These are phyloP conservation scores for Polypedilum vanderplanki DNA, from an alignment of 1,140 invertebrate species.

Conservation along the genomic window DNA sequence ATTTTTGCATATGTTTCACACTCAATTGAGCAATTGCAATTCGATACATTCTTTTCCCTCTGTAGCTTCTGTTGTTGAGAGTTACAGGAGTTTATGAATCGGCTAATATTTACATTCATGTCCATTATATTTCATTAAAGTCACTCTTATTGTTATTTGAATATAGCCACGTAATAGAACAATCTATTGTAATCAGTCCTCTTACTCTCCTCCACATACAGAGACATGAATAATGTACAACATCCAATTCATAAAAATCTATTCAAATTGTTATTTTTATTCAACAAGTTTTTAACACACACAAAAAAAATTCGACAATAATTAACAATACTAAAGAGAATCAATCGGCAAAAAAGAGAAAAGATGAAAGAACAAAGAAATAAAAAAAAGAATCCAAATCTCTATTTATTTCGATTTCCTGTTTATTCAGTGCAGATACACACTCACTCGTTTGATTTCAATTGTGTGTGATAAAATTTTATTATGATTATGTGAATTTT, in stretches of 20 bases:
- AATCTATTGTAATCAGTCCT: background rate
- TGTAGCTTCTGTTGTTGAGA: background rate
- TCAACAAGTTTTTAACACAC: conserved; percentile 26
- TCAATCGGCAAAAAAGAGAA: background rate
- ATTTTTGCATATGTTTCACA: conserved; percentile 24
- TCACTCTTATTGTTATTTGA: background rate
- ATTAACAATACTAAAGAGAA: conserved; percentile 9
- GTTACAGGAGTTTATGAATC: background rate
- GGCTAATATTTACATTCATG: background rate
- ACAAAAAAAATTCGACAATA: conserved; percentile 20
- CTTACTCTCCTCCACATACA: background rate
- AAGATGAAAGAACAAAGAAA: conserved; percentile 17
- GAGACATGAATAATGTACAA: background rate
- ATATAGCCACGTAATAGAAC: background rate
- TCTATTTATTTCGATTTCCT: conserved; percentile 25
- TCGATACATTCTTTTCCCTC: too few relatives aligned
- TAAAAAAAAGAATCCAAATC: background rate
- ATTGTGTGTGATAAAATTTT: conserved; percentile 10
- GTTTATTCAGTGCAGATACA: conserved; percentile 24
- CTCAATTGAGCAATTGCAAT: conserved; percentile 16
- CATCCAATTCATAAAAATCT: background rate
- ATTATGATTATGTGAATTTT: conserved; percentile 25
- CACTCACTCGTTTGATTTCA: background rate
- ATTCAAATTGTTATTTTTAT: conserved; percentile 28
- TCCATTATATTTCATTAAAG: background rate